phyloP scores from a whole-genome alignment of 2,113 vertebrate genomes.

The Axis porcinus region DNA sequence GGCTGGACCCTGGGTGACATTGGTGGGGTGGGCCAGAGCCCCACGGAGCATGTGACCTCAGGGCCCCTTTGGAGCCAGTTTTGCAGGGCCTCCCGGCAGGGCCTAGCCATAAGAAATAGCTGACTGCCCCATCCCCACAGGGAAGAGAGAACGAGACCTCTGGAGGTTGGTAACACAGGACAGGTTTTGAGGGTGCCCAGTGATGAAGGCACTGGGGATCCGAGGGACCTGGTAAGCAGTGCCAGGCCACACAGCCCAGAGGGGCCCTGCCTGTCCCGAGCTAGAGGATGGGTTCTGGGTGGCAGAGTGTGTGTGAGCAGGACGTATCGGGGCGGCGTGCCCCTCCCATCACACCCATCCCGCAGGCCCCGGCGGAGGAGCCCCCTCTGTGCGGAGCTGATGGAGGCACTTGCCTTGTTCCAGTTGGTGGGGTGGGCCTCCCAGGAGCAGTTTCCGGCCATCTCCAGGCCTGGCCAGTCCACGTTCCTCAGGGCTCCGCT shows the following conservation, averaged over 20 bases:
- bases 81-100: not conserved
- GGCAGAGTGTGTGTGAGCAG: not conserved
- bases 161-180: not conserved
- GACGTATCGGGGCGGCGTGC: not conserved
- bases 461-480: not conserved
- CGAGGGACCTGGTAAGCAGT: not conserved
- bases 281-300: not conserved
- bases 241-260: not conserved
- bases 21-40: not conserved
- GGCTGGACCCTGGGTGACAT: not conserved
- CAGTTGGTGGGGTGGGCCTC: conserved; percentile 39
- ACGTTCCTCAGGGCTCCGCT: not conserved
- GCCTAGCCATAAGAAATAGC: not conserved
- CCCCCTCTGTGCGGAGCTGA: accelerated
- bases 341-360: accelerated
- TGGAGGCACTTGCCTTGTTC: conserved; percentile 46
- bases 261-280: not conserved
- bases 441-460: conserved; percentile 70
- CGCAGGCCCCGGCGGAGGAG: accelerated
- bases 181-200: not conserved
- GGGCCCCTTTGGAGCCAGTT: not conserved
- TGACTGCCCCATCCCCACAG: accelerated
- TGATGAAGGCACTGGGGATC: not conserved
- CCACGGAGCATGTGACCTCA: not conserved
- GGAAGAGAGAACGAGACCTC: not conserved